phyloP scores from a whole-genome alignment of 2,113 vertebrate genomes.

The Arvicanthis niloticus region DNA sequence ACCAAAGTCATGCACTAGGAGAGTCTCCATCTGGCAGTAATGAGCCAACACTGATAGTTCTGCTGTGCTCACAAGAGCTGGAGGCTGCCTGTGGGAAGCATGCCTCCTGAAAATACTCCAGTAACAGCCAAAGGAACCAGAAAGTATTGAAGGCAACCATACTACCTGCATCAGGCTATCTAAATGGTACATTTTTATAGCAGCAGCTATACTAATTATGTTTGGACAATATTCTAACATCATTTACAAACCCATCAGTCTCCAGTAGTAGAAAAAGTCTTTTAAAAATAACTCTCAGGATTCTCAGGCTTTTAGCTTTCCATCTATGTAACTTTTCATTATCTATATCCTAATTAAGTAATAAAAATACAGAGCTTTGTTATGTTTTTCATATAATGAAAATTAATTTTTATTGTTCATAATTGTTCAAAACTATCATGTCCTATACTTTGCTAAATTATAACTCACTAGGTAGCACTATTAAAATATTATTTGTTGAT shows the following conservation, averaged over 20 bases:
- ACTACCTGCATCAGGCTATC: background rate
- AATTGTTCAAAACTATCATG: background rate
- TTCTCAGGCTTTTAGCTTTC: background rate
- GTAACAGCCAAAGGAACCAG: background rate
- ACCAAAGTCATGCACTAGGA: background rate
- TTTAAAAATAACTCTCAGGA: background rate
- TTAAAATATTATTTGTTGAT: background rate
- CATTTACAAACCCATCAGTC: background rate
- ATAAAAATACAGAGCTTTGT: background rate
- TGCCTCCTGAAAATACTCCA: background rate
- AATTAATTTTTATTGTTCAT: background rate
- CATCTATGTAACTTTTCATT: background rate
- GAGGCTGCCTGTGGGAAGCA: slow-evolving; percentile 53
- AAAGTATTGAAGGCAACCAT: background rate
- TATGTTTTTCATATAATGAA: slow-evolving; percentile 26
- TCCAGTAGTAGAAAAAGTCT: background rate
- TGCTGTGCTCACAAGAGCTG: slow-evolving; percentile 42
- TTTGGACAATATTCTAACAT: background rate
- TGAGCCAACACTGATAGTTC: background rate
- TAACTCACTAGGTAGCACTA: background rate
- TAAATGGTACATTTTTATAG: background rate
- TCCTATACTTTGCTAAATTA: background rate
- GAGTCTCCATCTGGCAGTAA: background rate
- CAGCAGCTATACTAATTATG: background rate
- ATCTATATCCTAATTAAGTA: background rate